phyloP scores from a whole-genome alignment of 1,140 invertebrate species.

The Nasonia longicornis region DNA sequence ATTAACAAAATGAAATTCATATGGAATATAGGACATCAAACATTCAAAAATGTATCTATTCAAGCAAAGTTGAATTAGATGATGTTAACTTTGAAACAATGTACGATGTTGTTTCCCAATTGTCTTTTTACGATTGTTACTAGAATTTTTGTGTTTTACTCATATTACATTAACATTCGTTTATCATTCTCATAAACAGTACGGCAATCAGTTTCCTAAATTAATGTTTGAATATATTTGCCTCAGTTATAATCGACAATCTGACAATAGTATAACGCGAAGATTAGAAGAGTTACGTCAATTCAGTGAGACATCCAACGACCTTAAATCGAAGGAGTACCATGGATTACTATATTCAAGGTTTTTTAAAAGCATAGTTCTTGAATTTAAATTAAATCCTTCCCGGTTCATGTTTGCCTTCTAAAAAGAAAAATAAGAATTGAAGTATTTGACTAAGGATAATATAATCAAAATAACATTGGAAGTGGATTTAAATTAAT shows the following conservation, averaged over 20 bases:
- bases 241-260: slow-evolving; percentile 23
- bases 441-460: too few relatives aligned
- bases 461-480: too few relatives aligned
- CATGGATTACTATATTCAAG: neutral
- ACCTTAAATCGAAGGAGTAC: slow-evolving; percentile 5
- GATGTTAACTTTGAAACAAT: neutral
- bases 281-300: slow-evolving; percentile 7
- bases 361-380: too few relatives aligned
- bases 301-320: neutral
- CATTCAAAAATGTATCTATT: neutral
- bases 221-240: slow-evolving; percentile 1
- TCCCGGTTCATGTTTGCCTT: too few relatives aligned
- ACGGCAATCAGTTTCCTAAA: neutral
- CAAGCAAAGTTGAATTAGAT: neutral
- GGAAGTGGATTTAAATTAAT: too few relatives aligned
- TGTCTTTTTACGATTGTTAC: too few relatives aligned
- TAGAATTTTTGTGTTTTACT: neutral
- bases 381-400: too few relatives aligned
- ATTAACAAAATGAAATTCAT: neutral
- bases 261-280: slow-evolving; percentile 8
- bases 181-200: neutral
- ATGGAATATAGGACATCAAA: neutral
- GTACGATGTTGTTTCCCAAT: neutral
- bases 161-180: neutral
- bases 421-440: too few relatives aligned